Percentiles rank a stretch among this genome's conserved stretches.
phyloP scores from a whole-genome alignment of 2,888 invertebrate genomes.

The Leucozona laternaria region DNA sequence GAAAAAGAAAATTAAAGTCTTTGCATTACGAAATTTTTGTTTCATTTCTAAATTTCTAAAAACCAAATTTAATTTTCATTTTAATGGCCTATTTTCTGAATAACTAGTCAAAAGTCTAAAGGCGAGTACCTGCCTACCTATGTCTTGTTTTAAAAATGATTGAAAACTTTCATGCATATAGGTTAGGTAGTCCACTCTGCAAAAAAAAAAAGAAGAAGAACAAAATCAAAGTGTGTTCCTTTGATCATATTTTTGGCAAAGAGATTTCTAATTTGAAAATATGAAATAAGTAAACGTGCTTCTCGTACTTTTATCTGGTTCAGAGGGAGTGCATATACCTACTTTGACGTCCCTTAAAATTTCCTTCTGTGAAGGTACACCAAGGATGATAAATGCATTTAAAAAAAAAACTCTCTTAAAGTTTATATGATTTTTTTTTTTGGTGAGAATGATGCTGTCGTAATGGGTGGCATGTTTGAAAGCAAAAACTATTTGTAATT shows the following conservation, averaged over 20 bases:
- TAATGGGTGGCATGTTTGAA: too few species aligned
- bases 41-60: too few species aligned
- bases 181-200: too few species aligned
- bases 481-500: background rate
- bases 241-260: background rate
- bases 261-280: background rate
- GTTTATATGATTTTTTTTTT: too few species aligned
- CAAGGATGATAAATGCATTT: background rate
- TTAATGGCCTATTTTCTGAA: background rate
- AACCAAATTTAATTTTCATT: background rate
- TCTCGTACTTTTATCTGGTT: background rate
- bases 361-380: background rate
- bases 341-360: background rate
- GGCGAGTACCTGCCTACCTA: too few species aligned
- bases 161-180: too few species aligned
- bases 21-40: too few species aligned
- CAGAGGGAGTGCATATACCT: too few species aligned
- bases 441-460: too few species aligned
- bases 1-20: too few species aligned
- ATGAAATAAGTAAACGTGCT: background rate
- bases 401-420: background rate
- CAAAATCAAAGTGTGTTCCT: background rate
- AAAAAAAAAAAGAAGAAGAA: background rate
- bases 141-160: too few species aligned
- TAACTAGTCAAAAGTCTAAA: too few species aligned